Evolutionary conservation across 2,113 vertebrate species (phyloP), one percentile per base, ranked within the genome.

Genomic region (Prunella himalayana): DNA sequence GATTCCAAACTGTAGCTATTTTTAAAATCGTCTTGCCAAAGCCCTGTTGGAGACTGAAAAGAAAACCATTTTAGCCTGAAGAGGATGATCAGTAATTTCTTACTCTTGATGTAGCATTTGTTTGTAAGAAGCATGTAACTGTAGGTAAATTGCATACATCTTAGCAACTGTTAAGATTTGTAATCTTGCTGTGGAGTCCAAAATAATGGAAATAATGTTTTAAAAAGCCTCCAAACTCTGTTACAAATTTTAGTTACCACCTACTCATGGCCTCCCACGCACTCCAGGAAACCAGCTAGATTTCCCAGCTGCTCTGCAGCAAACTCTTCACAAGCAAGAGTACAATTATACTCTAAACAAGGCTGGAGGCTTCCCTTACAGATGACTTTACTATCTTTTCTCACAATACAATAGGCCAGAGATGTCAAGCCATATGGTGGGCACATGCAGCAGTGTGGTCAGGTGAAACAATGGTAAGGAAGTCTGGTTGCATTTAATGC

Each of bases 191-290:
- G 24, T 56, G 22, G 42, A 81, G 41, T 71, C 56, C 61, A 71
- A 92, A 93, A 61, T 79, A 81, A 81, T 83, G 86, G 85, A 77
- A 80, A 79, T 78, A 79, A 81, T 47, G 56, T 82, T 51, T 82
- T 79, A 0, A 35, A 88, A 78, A 61, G 24, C 51, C 60, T 86
- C 16, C 57, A 21, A 90, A 94, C 53, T 75, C 63, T 15, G 18
- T 25, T 41, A 68, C 22, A 81, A 15, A 79, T 95, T 92, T 96
- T 96, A 94, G 92, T 71, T 96, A 51, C 95, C 90, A 78, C 93
- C 96, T 86, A 95, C 96, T 90, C 72, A 15, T 9, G 16, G 54
- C 86, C 80, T 90, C 95, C 93, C 83, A 88, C 60, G 1, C 49
- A 15, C 65, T 56, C 65, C 86, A 49, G 77, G 90, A 96, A 93